These are phyloP conservation scores for Conistra vaccinii DNA, from an alignment of 2,888 invertebrate species.

Conservation along the genomic window DNA sequence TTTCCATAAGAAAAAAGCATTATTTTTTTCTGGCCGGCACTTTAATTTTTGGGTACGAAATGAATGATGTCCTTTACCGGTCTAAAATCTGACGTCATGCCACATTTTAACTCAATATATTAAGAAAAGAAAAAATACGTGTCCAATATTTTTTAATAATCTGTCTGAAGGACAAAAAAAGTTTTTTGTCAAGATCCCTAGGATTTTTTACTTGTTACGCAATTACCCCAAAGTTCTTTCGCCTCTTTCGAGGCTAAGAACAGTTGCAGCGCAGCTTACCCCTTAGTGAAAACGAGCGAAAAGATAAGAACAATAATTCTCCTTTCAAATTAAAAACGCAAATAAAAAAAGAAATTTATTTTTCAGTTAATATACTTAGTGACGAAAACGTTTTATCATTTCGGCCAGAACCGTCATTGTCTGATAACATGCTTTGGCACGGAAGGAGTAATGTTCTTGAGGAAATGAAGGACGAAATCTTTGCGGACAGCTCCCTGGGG, in stretches of 20 bases:
- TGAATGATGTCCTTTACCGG: too few species aligned
- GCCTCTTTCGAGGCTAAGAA: not conserved
- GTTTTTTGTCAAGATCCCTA: too few species aligned
- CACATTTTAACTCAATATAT: too few species aligned
- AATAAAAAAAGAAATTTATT: slow-evolving; percentile 60
- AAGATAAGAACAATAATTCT: slow-evolving; percentile 59
- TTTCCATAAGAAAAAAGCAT: too few species aligned
- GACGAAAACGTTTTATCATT: slow-evolving; percentile 70
- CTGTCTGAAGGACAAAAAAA: too few species aligned
- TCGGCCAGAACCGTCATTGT: slow-evolving; percentile 72
- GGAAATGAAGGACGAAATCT: slow-evolving; percentile 83
- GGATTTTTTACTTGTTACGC: too few species aligned
- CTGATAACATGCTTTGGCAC: slow-evolving; percentile 78
- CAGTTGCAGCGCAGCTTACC: slow-evolving; percentile 25
- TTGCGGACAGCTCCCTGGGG: slow-evolving; percentile 71
- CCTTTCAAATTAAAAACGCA: slow-evolving; percentile 50
- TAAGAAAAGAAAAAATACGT: too few species aligned
- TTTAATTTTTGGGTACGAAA: too few species aligned
- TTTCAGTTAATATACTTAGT: slow-evolving; percentile 62
- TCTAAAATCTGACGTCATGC: too few species aligned
- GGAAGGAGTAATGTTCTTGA: slow-evolving; percentile 81
- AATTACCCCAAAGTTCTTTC: not conserved
- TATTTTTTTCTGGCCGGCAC: too few species aligned
- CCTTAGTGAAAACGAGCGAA: slow-evolving; percentile 45
- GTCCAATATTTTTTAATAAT: too few species aligned